These are phyloP conservation scores for Cynodonichthys magdalenae DNA, from an alignment of 2,797 vertebrate genomes.

Conservation along the genomic window DNA sequence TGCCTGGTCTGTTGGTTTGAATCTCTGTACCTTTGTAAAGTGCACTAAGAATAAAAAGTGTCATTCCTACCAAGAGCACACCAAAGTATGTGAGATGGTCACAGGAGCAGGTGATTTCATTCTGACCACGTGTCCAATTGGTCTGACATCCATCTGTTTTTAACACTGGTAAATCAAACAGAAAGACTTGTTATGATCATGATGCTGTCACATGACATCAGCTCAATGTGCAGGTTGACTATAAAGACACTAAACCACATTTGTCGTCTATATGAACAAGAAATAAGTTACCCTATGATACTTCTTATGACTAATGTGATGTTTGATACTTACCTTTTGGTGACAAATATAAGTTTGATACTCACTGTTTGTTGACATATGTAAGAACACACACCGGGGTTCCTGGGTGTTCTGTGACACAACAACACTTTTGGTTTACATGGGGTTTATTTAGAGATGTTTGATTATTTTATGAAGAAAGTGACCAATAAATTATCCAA, in stretches of 20 bases:
- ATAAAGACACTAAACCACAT: neutral
- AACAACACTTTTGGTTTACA: neutral
- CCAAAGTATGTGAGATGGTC: slow-evolving; percentile 67
- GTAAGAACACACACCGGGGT: slow-evolving; percentile 38
- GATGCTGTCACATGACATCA: neutral
- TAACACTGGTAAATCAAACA: slow-evolving; percentile 17
- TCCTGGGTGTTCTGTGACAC: slow-evolving; percentile 27
- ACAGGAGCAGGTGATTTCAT: slow-evolving; percentile 49
- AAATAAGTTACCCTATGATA: fast-evolving
- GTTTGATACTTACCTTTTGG: slow-evolving; percentile 47
- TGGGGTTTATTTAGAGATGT: neutral
- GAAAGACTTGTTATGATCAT: neutral
- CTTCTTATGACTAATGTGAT: neutral
- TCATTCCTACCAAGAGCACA: slow-evolving; percentile 56
- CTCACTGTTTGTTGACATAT: slow-evolving; percentile 39
- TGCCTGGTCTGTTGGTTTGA: too few relatives aligned
- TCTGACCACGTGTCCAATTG: neutral
- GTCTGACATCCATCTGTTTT: slow-evolving; percentile 34
- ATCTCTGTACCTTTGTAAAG: neutral
- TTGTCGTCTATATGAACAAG: too few relatives aligned
- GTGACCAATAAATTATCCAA: too few relatives aligned
- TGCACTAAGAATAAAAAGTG: neutral
- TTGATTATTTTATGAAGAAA: too few relatives aligned
- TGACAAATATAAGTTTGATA: too few relatives aligned
- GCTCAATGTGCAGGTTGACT: neutral